These are phyloP conservation scores for Pantherophis vulpinus DNA, from an alignment of 2,797 vertebrate species.

Conservation along the genomic window DNA sequence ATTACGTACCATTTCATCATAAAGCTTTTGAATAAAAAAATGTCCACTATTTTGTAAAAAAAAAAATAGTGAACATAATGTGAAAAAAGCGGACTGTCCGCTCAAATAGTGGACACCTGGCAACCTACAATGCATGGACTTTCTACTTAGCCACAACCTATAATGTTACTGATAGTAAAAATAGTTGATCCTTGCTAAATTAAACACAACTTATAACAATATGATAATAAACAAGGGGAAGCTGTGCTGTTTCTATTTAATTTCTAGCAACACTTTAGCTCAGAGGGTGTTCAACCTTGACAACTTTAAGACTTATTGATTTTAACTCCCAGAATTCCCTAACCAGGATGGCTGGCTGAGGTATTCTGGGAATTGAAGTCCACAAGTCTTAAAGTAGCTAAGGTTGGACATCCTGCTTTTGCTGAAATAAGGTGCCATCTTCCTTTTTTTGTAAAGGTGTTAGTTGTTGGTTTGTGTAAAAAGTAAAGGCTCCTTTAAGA, in stretches of 20 bases:
- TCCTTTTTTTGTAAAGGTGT: not conserved
- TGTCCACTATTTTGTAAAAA: no score
- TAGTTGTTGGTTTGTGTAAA: not conserved
- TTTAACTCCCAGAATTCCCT: not conserved
- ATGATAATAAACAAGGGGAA: not conserved
- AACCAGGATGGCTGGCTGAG: not conserved
- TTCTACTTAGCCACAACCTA: not conserved
- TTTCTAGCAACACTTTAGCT: not conserved
- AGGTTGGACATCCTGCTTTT: not conserved
- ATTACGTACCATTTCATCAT: no score
- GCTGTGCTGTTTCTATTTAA: not conserved
- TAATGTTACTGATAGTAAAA: not conserved
- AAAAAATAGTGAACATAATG: no score
- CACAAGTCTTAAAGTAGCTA: not conserved
- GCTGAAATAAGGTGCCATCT: not conserved
- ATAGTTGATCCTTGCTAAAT: not conserved
- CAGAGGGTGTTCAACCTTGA: not conserved
- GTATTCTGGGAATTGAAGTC: not conserved
- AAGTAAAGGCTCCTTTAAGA: not conserved
- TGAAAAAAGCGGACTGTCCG: no score
- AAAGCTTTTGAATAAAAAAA: no score
- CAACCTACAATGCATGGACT: not conserved
- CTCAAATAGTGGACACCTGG: no score
- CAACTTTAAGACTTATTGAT: not conserved
- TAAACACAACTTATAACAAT: not conserved